Evolutionary conservation across 2,797 vertebrate species (phyloP), one percentile per base, ranked within the genome.

Genomic region (Zenarchopterus dispar): DNA sequence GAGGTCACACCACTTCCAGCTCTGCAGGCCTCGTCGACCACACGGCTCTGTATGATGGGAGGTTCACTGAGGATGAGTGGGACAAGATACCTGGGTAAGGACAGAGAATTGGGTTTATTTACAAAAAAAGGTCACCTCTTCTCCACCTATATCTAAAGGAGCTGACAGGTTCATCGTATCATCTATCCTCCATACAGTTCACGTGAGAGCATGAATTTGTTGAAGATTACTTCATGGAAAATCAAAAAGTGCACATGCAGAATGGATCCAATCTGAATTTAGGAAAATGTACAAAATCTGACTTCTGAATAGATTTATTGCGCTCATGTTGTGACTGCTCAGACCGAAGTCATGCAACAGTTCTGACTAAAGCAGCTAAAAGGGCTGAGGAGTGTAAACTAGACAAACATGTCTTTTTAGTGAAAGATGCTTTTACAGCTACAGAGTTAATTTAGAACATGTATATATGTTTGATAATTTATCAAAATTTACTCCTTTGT

Each of bases 31-130:
- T 94, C 9, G 81, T 86, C 66, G 96, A 96, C 80, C 94, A 73
- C 80, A 85, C 93, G 4, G 84, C 93, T 2, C 90, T 94, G 18
- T 91, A 93, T 56, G 94, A 96, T 18, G 93, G 93, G 66, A 93
- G 93, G 65, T 95, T 95, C 82, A 95, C 80, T 3, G 96, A 97
- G 66, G 96, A 97, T 5, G 96, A 96, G 56, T 97, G 96, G 96
- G 96, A 96, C 69, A 95, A 95, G 41, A 90, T 95, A 53, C 82
- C 92, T 19, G 96, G 96, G 98, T 99, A 90, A 33, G 92, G 24
- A 24, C 62, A 10, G 33, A 52, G 13, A 47, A 39, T 13, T 13
- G 1, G 36, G 13, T 39, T 39, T 39, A 1, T 39, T 39, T 2
- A 3, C 1, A 8, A 28, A 28, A 47, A 22, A 47, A 47, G n/a